Percentiles rank a stretch among this genome's conserved stretches.
Conservation (phyloP, 2,797 vertebrate genomes). For the Epinephelus malabaricus region DNA sequence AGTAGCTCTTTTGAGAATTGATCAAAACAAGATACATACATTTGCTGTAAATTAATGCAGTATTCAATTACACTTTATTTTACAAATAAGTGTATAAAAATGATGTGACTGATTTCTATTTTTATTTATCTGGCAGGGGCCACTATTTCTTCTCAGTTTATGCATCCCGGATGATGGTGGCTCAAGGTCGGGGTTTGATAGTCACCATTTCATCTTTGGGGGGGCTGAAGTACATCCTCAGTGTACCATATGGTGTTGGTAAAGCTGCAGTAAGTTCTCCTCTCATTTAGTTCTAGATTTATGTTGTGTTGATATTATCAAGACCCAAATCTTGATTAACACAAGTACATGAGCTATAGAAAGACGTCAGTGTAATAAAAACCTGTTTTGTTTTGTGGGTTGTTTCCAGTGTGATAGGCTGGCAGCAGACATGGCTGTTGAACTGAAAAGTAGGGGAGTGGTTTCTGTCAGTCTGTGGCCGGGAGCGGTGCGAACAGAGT, state of each 20-base stretch:
- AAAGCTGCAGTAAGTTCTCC: slow-evolving; percentile 88
- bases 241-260: slow-evolving; percentile 88
- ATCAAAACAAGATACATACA: neutral
- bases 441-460: slow-evolving; percentile 86
- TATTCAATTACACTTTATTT: no score
- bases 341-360: neutral
- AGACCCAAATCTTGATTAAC: neutral
- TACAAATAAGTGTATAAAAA: no score
- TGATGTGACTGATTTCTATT: neutral
- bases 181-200: slow-evolving; percentile 88
- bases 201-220: slow-evolving; percentile 89
- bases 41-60: no score
- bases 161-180: slow-evolving; percentile 89
- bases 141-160: slow-evolving; percentile 90
- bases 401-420: slow-evolving; percentile 87
- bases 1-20: neutral
- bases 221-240: slow-evolving; percentile 87
- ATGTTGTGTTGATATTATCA: neutral
- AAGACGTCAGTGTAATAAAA: neutral
- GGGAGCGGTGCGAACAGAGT: slow-evolving; percentile 87
- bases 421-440: slow-evolving; percentile 87
- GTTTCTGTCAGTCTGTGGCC: slow-evolving; percentile 90
- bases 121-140: slow-evolving; percentile 77
- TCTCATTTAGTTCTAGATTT: neutral
- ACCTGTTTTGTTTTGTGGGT: slow-evolving; percentile 10